A percentile compares a stretch with the other conserved stretches of the same genome.
phyloP scores from a whole-genome alignment of 1,140 invertebrate species.

The Micrasema longulum region DNA sequence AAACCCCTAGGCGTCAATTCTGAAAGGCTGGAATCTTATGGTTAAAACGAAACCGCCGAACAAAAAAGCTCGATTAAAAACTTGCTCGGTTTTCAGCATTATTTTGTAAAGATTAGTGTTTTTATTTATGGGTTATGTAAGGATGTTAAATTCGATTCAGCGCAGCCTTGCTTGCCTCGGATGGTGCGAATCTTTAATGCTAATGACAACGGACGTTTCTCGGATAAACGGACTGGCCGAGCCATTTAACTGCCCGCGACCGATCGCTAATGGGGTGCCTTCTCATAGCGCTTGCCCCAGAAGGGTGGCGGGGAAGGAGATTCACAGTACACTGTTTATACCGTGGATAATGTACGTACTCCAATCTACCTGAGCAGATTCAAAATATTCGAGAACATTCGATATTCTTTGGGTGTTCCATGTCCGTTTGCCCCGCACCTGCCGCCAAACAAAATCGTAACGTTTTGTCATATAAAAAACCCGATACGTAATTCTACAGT shows the following conservation, averaged over 20 bases:
- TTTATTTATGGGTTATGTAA: not conserved
- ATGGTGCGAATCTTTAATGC: slow-evolving; percentile 51
- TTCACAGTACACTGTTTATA: not conserved
- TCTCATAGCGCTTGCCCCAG: slow-evolving; percentile 40
- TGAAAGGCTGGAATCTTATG: not conserved
- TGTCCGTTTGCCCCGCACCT: slow-evolving; percentile 21
- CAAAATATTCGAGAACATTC: not conserved
- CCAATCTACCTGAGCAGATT: slow-evolving; percentile 3
- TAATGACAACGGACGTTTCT: slow-evolving; percentile 48
- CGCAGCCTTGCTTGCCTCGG: not conserved
- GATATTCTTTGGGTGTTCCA: not conserved
- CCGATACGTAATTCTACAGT: slow-evolving; percentile 42
- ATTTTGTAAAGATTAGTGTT: not conserved
- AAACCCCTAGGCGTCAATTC: slow-evolving; percentile 10
- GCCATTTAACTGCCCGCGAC: slow-evolving; percentile 43
- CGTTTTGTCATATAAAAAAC: slow-evolving; percentile 42
- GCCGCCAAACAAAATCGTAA: slow-evolving; percentile 6
- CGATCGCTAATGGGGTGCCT: slow-evolving; percentile 51
- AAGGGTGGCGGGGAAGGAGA: not conserved
- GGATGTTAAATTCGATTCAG: not conserved
- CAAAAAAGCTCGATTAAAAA: not conserved
- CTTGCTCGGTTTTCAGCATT: not conserved
- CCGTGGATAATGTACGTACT: not conserved
- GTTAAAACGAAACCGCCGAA: not conserved
- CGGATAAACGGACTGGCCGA: slow-evolving; percentile 40